Evolutionary conservation across 1,140 invertebrate species (phyloP), one percentile per base, ranked within the genome.

Genomic region (Penaeus indicus): DNA sequence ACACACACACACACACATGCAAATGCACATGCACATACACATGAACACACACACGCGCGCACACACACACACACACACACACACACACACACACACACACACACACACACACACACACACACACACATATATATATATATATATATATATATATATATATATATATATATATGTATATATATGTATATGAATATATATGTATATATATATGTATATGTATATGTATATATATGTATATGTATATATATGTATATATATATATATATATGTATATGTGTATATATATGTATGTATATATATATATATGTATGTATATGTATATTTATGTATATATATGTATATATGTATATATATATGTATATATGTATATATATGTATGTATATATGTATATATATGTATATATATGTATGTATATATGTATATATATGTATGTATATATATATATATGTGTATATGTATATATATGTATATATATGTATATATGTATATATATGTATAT

Each of bases 401-500:
- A 72, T 72, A 72, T 72, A 72, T 72, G 8, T 25, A 72, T 25
- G 25, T 1, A 72, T 72, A 25, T 72, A 72, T 72, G 25, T 72
- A 72, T 25, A 54, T 54, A 54, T 54, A 13, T 54, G 16, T 13
- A 54, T 11, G 16, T 54, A 54, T 11, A 54, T 11, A 54, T 11
- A 54, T 54, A 11, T 11, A 54, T 54, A 54, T 11, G 16, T 54
- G 16, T 54, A 16, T 13, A 27, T 25, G 32, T 13, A 75, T n/a
- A 38, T 75, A 18, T n/a, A 54, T 72, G 25, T 72, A 72, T n/a
- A 72, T 72, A 25, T 72, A 72, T 72, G 25, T 25, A 72, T 72
- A 25, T 22, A 25, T 72, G 25, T 72, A 72, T 72, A 25, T 72
- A 25, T 72, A 25, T 72, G 25, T 22, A 72, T 72, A 72, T 72